A percentile compares a stretch with the other conserved stretches of the same genome.
Conservation (phyloP, 1,140 invertebrate genomes). For the Luehdorfia chinensis region DNA sequence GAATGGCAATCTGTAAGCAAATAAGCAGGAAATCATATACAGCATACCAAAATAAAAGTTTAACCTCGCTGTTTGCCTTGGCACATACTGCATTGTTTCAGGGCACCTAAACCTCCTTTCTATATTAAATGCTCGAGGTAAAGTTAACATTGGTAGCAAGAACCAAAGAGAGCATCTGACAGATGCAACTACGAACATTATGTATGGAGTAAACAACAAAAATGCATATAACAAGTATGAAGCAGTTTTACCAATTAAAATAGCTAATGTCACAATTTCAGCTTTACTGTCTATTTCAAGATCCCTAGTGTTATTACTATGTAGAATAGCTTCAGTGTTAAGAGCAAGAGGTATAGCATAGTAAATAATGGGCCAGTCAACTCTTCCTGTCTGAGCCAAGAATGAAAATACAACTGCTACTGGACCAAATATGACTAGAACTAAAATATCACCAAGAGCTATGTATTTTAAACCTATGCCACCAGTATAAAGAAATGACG, state of each 20-base stretch:
- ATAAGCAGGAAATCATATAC: constrained; percentile 88
- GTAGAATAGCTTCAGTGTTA: constrained; percentile 96
- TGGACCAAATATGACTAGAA: constrained; percentile 95
- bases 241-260: constrained; percentile 92
- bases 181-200: constrained; percentile 90
- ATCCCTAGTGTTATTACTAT: constrained; percentile 96
- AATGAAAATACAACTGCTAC: constrained; percentile 96
- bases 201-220: constrained; percentile 94
- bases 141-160: constrained; percentile 90
- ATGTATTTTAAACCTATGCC: constrained; percentile 97
- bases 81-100: constrained; percentile 87
- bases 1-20: constrained; percentile 79
- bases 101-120: constrained; percentile 92
- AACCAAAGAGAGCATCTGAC: constrained; percentile 92
- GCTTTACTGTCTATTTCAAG: constrained; percentile 89
- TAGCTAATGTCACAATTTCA: constrained; percentile 94
- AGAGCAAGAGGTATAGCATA: constrained; percentile 96
- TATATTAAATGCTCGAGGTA: constrained; percentile 92
- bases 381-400: constrained; percentile 91
- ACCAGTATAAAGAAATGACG: constrained; percentile 95
- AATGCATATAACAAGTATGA: constrained; percentile 95
- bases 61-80: constrained; percentile 91
- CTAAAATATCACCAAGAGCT: constrained; percentile 92
- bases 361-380: constrained; percentile 91
- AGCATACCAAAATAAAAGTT: constrained; percentile 95